phyloP scores from a whole-genome alignment of 2,113 vertebrate species.

The Sphyrna mokarran region DNA sequence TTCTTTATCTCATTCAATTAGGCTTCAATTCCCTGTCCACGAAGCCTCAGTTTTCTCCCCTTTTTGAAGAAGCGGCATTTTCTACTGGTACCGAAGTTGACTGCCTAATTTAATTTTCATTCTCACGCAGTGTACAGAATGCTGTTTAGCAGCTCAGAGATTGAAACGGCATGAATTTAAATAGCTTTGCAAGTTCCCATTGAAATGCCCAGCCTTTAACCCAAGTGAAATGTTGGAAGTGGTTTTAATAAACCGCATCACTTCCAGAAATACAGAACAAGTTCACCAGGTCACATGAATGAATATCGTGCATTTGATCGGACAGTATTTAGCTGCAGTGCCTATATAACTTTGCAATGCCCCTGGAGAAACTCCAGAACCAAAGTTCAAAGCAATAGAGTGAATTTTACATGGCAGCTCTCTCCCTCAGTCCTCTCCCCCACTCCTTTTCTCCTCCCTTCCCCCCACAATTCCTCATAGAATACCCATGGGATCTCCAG shows the following conservation, averaged over 20 bases:
- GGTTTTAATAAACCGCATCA: not conserved
- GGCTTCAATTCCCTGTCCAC: not conserved
- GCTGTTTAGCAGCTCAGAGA: not conserved
- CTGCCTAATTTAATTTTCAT: not conserved
- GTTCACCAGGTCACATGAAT: not conserved
- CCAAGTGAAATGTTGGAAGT: not conserved
- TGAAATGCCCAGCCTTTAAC: not conserved
- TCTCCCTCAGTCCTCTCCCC: too few relatives aligned
- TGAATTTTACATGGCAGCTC: too few relatives aligned
- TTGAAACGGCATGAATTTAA: not conserved
- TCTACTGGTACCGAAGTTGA: not conserved
- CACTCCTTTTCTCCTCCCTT: too few relatives aligned
- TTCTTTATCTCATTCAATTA: not conserved
- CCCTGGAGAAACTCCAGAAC: not conserved
- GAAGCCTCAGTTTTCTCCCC: not conserved
- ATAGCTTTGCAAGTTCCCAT: not conserved
- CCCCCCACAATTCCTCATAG: too few relatives aligned
- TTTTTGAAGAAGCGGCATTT: not conserved
- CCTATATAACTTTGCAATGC: not conserved
- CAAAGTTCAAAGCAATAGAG: not conserved
- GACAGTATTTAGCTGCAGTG: not conserved
- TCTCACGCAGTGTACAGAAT: not conserved
- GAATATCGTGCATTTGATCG: not conserved
- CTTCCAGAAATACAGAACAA: too few relatives aligned
- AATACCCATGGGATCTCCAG: too few relatives aligned